Conservation (phyloP, 1,140 invertebrate species). For the Rhyzopertha dominica region DNA sequence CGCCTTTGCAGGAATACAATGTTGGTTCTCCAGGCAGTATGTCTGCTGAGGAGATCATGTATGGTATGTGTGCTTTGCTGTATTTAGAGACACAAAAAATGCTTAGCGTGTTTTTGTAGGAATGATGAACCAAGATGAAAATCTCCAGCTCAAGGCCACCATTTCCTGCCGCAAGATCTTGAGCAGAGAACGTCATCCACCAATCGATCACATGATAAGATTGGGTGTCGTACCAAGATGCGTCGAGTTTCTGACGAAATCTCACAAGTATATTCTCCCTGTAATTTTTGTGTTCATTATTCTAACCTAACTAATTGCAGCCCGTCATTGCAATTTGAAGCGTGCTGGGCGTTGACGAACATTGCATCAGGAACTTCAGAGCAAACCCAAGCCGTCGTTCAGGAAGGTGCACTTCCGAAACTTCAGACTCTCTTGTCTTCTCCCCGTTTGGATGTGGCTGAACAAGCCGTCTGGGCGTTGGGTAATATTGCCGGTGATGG, state of each 20-base stretch:
- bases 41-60: slow-evolving; percentile 59
- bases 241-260: slow-evolving; percentile 67
- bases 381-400: slow-evolving; percentile 84
- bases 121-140: slow-evolving; percentile 59
- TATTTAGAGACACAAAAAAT: neutral
- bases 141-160: slow-evolving; percentile 60
- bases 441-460: slow-evolving; percentile 73
- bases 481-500: slow-evolving; percentile 96
- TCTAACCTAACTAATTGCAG: slow-evolving; percentile 49
- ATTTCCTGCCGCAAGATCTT: slow-evolving; percentile 83
- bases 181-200: slow-evolving; percentile 88
- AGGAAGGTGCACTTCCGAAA: slow-evolving; percentile 79
- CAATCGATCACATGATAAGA: slow-evolving; percentile 85
- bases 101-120: slow-evolving; percentile 33
- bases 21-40: slow-evolving; percentile 45
- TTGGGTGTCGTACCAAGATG: slow-evolving; percentile 83
- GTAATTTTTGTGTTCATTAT: neutral
- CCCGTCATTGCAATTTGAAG: slow-evolving; percentile 90
- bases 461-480: slow-evolving; percentile 96
- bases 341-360: slow-evolving; percentile 97
- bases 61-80: slow-evolving; percentile 40
- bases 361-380: slow-evolving; percentile 92
- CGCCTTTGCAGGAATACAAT: slow-evolving; percentile 54
- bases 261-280: slow-evolving; percentile 59
- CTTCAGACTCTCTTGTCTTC: slow-evolving; percentile 75